Conservation (phyloP, 2,888 invertebrate genomes). For the Gibbula magus region DNA sequence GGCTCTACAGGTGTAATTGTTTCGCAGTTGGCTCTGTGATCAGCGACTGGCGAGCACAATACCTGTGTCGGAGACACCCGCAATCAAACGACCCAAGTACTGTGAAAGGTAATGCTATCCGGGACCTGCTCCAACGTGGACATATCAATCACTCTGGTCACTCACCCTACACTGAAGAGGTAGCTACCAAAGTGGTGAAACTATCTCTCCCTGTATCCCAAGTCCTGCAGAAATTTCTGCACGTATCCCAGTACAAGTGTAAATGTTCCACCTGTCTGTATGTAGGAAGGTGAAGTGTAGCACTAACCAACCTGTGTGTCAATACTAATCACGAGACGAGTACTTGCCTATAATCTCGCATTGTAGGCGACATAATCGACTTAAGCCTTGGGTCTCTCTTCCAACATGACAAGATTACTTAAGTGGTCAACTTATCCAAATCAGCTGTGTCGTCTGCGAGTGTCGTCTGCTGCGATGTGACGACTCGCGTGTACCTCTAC, state of each 20-base stretch:
- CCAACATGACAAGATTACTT: too few species aligned
- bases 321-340: neutral
- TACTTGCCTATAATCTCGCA: neutral
- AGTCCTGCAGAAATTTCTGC: conserved; percentile 15
- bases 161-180: neutral
- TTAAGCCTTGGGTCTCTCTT: too few species aligned
- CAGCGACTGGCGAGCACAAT: conserved; percentile 3
- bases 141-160: neutral
- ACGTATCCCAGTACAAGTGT: neutral
- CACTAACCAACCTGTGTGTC: neutral
- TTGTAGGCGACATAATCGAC: neutral
- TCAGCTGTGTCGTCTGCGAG: too few species aligned
- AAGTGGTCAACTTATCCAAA: too few species aligned
- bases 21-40: conserved; percentile 3
- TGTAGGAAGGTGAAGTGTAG: neutral
- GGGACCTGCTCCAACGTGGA: neutral
- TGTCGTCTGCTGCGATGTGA: too few species aligned
- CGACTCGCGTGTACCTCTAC: too few species aligned
- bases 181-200: neutral
- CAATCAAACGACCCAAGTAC: neutral
- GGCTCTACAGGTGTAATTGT: neutral
- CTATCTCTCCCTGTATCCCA: neutral
- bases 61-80: neutral
- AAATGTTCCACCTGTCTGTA: neutral
- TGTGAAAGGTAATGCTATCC: conserved; percentile 6